Evolutionary conservation across 2,797 vertebrate genomes (phyloP), one percentile per base, ranked within the genome.

Genomic region (Hyperoplus immaculatus): DNA sequence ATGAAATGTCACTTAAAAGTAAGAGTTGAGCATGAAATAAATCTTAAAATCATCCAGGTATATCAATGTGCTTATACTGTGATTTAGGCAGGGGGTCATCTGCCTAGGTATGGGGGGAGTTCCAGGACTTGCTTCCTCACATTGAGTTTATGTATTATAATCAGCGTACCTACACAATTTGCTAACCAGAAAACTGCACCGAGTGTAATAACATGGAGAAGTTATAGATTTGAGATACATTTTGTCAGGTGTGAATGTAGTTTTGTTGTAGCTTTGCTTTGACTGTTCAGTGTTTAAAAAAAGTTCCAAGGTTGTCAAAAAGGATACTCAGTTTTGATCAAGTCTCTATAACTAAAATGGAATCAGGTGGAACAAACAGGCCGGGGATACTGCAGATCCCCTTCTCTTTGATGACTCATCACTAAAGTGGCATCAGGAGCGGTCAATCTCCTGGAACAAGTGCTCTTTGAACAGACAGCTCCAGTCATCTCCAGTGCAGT

Each of bases 391-490:
- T 56, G 13, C 57, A 83, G 49, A 77, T 61, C 46, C 13, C 58
- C 41, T 29, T 29, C 2, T 61, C 47, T 79, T 72, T 69, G 83
- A 86, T 77, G 78, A 88, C 72, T 91, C 78, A 82, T 89, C 82
- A 72, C 9, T 72, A 54, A 82, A 78, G 77, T 69, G 16, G 5
- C 65, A 79, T 82, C 71, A 85, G 67, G 86, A 81, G 68, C 16
- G 57, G 70, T 81, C 77, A 71, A 64, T 85, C 89, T 92, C 79
- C 82, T 47, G 18, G 72, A 91, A 80, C 60, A 73, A 85, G 51
- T 67, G 73, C 75, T 81, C 81, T 89, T 75, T 83, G 36, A 80
- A 87, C 42, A 78, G 50, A 87, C 58, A 66, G 69, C 58, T 70
- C 66, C 71, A 63, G 80, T 49, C 60, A 69, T 72, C 74, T 72